These are phyloP conservation scores for Diachasma alloeum DNA, from an alignment of 1,140 invertebrate genomes.

Conservation along the genomic window DNA sequence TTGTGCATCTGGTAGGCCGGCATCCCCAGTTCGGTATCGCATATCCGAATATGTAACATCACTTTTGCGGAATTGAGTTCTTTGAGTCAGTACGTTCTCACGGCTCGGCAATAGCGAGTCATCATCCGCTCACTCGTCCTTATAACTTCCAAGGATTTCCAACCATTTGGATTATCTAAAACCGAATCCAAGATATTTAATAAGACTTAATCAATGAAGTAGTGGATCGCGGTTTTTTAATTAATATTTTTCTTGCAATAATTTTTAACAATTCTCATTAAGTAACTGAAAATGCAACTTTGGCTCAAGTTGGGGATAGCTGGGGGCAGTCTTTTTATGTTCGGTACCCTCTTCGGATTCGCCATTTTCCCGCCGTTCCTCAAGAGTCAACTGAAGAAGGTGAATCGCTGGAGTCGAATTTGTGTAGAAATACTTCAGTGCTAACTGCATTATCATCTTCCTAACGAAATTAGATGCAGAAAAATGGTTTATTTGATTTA, in stretches of 20 bases:
- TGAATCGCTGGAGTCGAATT: conserved; percentile 45
- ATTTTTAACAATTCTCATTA: background rate
- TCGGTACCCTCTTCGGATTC: conserved; percentile 71
- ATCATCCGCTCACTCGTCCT: background rate
- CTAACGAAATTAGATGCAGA: no score
- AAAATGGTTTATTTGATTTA: no score
- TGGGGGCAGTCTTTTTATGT: conserved; percentile 59
- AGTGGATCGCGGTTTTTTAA: no score
- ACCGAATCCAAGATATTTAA: no score
- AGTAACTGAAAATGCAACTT: conserved; percentile 32
- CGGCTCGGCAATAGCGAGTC: conserved; percentile 4
- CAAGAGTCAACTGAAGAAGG: conserved; percentile 70
- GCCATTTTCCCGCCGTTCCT: conserved; percentile 71
- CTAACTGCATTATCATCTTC: background rate
- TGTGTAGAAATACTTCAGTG: background rate
- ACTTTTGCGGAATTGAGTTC: conserved; percentile 9
- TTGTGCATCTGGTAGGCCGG: background rate
- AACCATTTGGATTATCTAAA: no score
- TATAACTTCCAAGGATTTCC: no score
- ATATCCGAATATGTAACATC: conserved; percentile 13
- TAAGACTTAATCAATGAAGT: no score
- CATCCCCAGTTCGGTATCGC: no score
- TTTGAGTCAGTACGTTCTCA: conserved; percentile 7
- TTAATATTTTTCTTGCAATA: background rate
- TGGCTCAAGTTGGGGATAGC: conserved; percentile 49